Base-by-base conservation (phyloP, 2,888 invertebrate genomes). In the Spisula subtruncata region DNA sequence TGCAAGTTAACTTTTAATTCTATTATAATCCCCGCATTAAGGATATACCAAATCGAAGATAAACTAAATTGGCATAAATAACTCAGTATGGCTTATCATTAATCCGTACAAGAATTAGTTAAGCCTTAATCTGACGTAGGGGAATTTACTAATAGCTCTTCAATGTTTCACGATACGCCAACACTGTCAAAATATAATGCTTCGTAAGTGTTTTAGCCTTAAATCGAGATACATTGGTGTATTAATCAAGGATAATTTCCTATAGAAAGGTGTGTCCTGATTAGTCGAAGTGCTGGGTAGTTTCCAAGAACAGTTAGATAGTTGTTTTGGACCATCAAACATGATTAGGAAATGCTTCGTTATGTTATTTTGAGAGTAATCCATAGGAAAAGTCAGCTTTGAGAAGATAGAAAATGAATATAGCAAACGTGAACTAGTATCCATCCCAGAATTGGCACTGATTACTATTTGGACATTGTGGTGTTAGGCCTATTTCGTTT, bases 281-380 rank as follows among this genome's bases (percentile, higher is more conserved):
- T 25, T 75, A 75, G 6, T 35, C 35, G 12, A 35, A 20, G 35
- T 35, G n/a, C 35, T 75, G 75, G 75, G 32, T 16, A 32, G 29
- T 35, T 75, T 75, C 75, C 75, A 75, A 75, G 75, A 75, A 75
- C 29, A 46, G 46, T 46, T 46, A 81, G 35, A 51, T 81, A 25
- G 46, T 81, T 20, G 54, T 48, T 48, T 54, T 51, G 81, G 81
- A 29, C 81, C 48, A 29, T 48, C 81, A 48, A 81, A 81, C 20
- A 48, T 48, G n/a, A 20, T 66, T 66, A 25, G 10, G 60, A 66
- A 66, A 66, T 66, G n/a, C 25, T 10, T 51, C 4, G 51, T 66
- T 25, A 66, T 25, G 60, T 25, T 66, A 25, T 25, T 25, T 66
- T 66, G n/a, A 66, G 25, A n/a, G 10, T 25, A 66, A 10, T 25